phyloP scores from a whole-genome alignment of 2,113 vertebrate species.

The Malaclemys terrapin region DNA sequence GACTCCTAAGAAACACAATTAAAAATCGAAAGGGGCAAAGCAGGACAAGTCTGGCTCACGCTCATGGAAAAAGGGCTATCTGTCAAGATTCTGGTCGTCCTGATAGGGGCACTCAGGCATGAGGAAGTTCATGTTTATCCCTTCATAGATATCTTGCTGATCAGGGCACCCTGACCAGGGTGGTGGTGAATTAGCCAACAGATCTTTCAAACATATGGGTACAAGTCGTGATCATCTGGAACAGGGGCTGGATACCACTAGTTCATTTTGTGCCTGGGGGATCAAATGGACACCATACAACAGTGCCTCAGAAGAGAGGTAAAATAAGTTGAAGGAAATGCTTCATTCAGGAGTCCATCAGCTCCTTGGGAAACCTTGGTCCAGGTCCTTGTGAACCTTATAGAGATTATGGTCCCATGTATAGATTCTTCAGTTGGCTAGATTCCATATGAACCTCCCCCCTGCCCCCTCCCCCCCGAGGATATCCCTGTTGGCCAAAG shows the following conservation, averaged over 20 bases:
- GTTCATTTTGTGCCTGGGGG: background rate
- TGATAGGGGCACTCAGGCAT: background rate
- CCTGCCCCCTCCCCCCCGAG: fast-evolving
- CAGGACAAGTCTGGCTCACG: background rate
- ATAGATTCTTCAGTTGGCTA: background rate
- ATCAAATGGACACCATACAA: background rate
- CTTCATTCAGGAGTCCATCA: background rate
- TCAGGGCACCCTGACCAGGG: background rate
- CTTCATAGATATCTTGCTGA: background rate
- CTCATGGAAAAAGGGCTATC: background rate
- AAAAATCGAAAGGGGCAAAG: background rate
- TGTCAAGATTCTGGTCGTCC: background rate
- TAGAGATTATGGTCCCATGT: background rate
- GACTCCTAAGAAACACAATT: background rate
- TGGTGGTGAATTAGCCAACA: background rate
- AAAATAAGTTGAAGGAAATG: background rate
- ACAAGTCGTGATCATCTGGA: background rate
- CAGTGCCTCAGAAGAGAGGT: background rate
- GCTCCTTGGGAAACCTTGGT: background rate
- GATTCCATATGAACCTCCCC: background rate
- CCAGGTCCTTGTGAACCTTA: background rate
- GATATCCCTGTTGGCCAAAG: background rate
- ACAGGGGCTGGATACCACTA: background rate
- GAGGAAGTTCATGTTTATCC: background rate
- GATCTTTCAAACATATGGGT: background rate